These are phyloP conservation scores for Nannobrachium achirus DNA, from an alignment of 2,113 vertebrate species.

Conservation along the genomic window DNA sequence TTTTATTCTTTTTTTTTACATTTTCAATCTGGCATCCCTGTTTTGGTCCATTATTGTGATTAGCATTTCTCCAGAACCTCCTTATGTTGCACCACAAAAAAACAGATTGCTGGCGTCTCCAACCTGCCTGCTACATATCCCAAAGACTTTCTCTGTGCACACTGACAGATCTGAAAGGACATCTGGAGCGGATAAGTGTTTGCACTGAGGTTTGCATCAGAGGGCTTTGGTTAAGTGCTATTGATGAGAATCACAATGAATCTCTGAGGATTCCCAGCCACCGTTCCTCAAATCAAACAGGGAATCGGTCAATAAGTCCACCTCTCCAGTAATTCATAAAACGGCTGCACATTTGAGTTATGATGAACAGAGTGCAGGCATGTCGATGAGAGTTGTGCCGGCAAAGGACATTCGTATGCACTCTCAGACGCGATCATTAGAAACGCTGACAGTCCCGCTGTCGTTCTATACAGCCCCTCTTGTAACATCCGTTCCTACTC, in stretches of 20 bases:
- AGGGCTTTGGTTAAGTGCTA: slow-evolving; percentile 62
- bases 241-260: slow-evolving; percentile 58
- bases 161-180: slow-evolving; percentile 32
- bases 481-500: neutral
- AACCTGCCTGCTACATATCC: slow-evolving; percentile 9
- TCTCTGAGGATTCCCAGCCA: slow-evolving; percentile 44
- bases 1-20: no score
- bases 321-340: slow-evolving; percentile 32
- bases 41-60: no score
- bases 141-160: slow-evolving; percentile 26
- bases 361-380: slow-evolving; percentile 22
- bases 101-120: slow-evolving; percentile 11
- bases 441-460: neutral
- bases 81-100: slow-evolving; percentile 13
- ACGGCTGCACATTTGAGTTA: slow-evolving; percentile 32
- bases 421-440: neutral
- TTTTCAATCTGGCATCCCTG: no score
- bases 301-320: slow-evolving; percentile 53
- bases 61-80: slow-evolving; percentile 16
- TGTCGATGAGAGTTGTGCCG: slow-evolving; percentile 12
- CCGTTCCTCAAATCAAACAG: slow-evolving; percentile 62
- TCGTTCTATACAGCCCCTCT: neutral
- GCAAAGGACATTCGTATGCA: slow-evolving; percentile 9
- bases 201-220: slow-evolving; percentile 26
- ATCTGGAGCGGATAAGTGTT: slow-evolving; percentile 42